Percentiles rank a stretch among this genome's conserved stretches.
phyloP scores from a whole-genome alignment of 1,140 invertebrate species.

The Venturia canescens region DNA sequence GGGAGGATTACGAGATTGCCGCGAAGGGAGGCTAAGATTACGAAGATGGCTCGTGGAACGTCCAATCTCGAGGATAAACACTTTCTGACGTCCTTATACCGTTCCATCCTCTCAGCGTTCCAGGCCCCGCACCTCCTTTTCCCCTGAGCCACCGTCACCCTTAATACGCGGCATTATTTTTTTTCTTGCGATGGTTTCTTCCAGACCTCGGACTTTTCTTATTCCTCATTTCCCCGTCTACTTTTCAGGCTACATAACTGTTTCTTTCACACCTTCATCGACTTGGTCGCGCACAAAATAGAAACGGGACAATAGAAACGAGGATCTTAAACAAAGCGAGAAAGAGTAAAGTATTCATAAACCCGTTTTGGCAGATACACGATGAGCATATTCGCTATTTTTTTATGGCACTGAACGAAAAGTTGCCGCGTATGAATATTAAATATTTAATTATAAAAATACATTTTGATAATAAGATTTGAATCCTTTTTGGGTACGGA shows the following conservation, averaged over 20 bases:
- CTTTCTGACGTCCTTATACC: slow-evolving; percentile 69
- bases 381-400: neutral
- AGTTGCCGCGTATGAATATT: slow-evolving; percentile 53
- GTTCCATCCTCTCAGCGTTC: slow-evolving; percentile 32
- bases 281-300: slow-evolving; percentile 17
- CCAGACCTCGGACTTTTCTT: slow-evolving; percentile 14
- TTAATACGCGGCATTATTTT: slow-evolving; percentile 14
- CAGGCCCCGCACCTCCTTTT: slow-evolving; percentile 31
- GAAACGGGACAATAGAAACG: slow-evolving; percentile 5
- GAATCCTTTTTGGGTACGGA: neutral
- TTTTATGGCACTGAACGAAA: neutral
- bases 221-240: neutral
- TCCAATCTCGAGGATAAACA: slow-evolving; percentile 77
- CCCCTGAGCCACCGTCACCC: slow-evolving; percentile 6
- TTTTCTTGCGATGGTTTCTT: slow-evolving; percentile 12
- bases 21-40: slow-evolving; percentile 66
- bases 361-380: slow-evolving; percentile 52
- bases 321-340: neutral
- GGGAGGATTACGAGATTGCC: slow-evolving; percentile 76
- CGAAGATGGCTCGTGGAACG: slow-evolving; percentile 73
- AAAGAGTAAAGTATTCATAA: slow-evolving; percentile 53
- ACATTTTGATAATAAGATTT: slow-evolving; percentile 33
- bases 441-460: slow-evolving; percentile 62
- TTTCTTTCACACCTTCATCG: slow-evolving; percentile 28
- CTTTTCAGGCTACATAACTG: slow-evolving; percentile 8